Evolutionary conservation across 2,888 invertebrate species (phyloP).

Genomic region (Drosophila ustulata): DNA sequence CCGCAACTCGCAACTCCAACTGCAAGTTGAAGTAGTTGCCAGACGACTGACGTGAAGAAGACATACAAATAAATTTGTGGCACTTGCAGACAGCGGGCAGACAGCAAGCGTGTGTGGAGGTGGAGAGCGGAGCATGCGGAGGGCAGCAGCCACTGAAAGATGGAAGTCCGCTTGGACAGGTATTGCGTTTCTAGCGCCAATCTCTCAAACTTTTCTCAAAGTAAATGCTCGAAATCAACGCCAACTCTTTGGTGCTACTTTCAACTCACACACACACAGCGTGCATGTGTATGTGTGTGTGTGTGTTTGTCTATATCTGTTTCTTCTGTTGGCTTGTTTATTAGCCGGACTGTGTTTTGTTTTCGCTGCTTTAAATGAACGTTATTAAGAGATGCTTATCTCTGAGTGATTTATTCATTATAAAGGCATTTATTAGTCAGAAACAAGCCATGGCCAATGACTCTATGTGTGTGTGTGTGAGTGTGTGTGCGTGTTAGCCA

Average conservation of each 20-base stretch:
- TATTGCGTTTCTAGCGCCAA: slow-evolving; percentile 66
- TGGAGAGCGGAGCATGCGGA: not conserved
- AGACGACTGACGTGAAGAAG: slow-evolving; percentile 71
- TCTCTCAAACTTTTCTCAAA: slow-evolving; percentile 57
- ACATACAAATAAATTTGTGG: slow-evolving; percentile 79
- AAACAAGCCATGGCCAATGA: slow-evolving; percentile 72
- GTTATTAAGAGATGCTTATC: slow-evolving; percentile 85
- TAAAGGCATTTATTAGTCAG: slow-evolving; percentile 84
- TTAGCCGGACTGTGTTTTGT: slow-evolving; percentile 69
- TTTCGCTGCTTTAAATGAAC: slow-evolving; percentile 82
- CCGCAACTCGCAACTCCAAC: slow-evolving; percentile 6
- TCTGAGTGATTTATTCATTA: slow-evolving; percentile 85
- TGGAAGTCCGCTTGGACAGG: slow-evolving; percentile 23
- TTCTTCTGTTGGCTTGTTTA: slow-evolving; percentile 53
- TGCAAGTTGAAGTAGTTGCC: slow-evolving; percentile 52
- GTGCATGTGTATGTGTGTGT: not conserved
- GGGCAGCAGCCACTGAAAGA: slow-evolving; percentile 28
- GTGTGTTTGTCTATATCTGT: slow-evolving; percentile 14
- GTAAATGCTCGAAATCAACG: slow-evolving; percentile 63
- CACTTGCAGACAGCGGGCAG: slow-evolving; percentile 70
- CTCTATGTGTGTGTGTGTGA: slow-evolving; percentile 10
- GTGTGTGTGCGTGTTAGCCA: slow-evolving; percentile 49
- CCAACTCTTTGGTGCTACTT: slow-evolving; percentile 52
- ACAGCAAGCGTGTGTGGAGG: slow-evolving; percentile 26
- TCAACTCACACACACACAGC: slow-evolving; percentile 15